These are phyloP conservation scores for Mola mola DNA, from an alignment of 2,113 vertebrate genomes.

Conservation along the genomic window DNA sequence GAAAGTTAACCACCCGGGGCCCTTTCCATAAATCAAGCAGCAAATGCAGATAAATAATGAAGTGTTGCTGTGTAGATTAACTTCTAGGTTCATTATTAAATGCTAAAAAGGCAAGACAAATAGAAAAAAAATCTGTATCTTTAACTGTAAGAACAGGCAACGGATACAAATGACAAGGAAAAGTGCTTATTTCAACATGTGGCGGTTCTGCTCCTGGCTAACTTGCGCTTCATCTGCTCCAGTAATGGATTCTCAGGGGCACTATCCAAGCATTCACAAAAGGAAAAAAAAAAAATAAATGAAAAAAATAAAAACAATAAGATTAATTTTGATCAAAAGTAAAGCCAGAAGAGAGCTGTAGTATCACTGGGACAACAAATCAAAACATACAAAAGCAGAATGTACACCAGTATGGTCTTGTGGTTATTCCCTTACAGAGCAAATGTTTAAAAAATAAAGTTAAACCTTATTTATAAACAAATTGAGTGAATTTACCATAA, in stretches of 20 bases:
- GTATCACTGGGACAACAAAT: constrained; percentile 66
- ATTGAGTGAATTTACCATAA: constrained; percentile 66
- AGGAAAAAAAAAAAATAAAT: constrained; percentile 3
- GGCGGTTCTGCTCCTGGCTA: constrained; percentile 81
- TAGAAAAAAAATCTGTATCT: constrained; percentile 28
- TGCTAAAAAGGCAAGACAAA: constrained; percentile 50
- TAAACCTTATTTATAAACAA: constrained; percentile 71
- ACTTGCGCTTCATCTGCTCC: constrained; percentile 82
- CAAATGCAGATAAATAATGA: constrained; percentile 46
- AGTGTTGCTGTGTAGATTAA: constrained; percentile 26
- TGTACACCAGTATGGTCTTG: constrained; percentile 74
- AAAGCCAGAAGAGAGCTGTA: constrained; percentile 28
- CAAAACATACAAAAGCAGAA: constrained; percentile 81
- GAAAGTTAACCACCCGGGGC: constrained; percentile 31
- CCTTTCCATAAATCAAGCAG: constrained; percentile 46
- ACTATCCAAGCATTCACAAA: constrained; percentile 72
- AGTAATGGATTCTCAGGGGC: constrained; percentile 67
- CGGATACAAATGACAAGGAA: constrained; percentile 48
- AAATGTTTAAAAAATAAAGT: constrained; percentile 55
- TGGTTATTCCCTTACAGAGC: constrained; percentile 84
- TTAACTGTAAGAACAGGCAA: constrained; percentile 38
- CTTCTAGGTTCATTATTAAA: constrained; percentile 30
- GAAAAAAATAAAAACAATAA: constrained; percentile 50
- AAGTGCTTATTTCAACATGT: constrained; percentile 76
- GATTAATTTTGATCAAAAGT: constrained; percentile 38